phyloP scores from a whole-genome alignment of 2,797 vertebrate species.

The Brachyalestes nurse region DNA sequence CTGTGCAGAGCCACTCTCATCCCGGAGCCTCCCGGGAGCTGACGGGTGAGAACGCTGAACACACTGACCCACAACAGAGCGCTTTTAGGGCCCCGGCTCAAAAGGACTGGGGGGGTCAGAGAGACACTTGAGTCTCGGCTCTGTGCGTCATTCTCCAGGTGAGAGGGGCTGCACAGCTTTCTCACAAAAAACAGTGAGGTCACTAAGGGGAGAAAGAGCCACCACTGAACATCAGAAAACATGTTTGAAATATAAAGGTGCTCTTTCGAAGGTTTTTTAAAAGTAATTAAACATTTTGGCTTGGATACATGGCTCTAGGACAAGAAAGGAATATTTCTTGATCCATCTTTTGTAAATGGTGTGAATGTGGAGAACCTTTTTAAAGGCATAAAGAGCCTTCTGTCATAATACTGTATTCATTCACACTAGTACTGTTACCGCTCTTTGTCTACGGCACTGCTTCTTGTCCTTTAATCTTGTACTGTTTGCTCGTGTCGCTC shows the following conservation, averaged over 20 bases:
- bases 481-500: too few relatives aligned
- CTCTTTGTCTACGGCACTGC: too few relatives aligned
- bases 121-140: slow-evolving; percentile 26
- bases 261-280: too few relatives aligned
- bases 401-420: too few relatives aligned
- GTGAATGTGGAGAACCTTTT: too few relatives aligned
- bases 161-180: neutral
- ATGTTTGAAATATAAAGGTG: neutral
- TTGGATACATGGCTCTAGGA: too few relatives aligned
- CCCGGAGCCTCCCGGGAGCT: slow-evolving; percentile 45
- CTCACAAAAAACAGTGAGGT: neutral
- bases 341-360: too few relatives aligned
- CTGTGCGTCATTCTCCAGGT: neutral
- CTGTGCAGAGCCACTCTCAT: slow-evolving; percentile 64
- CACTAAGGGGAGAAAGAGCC: neutral
- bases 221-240: neutral
- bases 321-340: too few relatives aligned
- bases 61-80: slow-evolving; percentile 9
- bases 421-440: too few relatives aligned
- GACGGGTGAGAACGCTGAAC: slow-evolving; percentile 20
- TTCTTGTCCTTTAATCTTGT: too few relatives aligned
- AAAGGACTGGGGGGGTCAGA: slow-evolving; percentile 42
- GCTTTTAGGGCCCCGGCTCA: slow-evolving; percentile 36
- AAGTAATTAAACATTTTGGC: too few relatives aligned
- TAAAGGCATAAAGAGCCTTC: too few relatives aligned